A percentile compares a stretch with the other conserved stretches of the same genome.
Evolutionary conservation across 1,140 invertebrate genomes (phyloP).

Genomic region (Neodiprion virginianus): DNA sequence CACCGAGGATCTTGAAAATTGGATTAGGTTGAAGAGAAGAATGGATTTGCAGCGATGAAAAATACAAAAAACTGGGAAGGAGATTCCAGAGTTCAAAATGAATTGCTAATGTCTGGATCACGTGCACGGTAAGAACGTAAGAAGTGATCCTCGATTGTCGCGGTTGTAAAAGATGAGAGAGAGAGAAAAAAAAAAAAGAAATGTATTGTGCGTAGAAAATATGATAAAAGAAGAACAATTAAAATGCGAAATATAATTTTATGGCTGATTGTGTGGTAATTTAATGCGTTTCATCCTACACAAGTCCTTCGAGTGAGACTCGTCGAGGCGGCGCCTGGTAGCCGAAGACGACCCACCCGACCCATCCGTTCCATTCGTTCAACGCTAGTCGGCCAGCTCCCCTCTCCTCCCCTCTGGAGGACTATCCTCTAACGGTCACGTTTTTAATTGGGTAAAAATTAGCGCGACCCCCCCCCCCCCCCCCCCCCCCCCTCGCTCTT

Average conservation of each 20-base stretch:
- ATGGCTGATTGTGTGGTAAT: slow-evolving; percentile 46
- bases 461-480: background rate
- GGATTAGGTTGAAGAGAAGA: background rate
- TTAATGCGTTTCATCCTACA: slow-evolving; percentile 30
- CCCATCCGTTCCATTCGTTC: background rate
- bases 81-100: no score
- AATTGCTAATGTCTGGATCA: no score
- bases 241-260: slow-evolving; percentile 26
- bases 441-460: background rate
- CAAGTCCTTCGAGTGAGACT: slow-evolving; percentile 15
- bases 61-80: no score
- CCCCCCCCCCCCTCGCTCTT: background rate
- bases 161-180: no score
- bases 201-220: no score
- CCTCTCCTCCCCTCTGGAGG: background rate
- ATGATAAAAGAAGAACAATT: no score
- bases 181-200: no score
- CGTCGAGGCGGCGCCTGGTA: slow-evolving; percentile 33
- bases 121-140: no score
- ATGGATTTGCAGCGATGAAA: no score
- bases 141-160: no score
- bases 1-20: background rate
- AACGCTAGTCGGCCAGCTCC: background rate
- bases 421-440: background rate
- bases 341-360: slow-evolving; percentile 21